Evolutionary conservation across 2,888 invertebrate species (phyloP), one percentile per base, ranked within the genome.

Genomic region (Zaprionus bogoriensis): DNA sequence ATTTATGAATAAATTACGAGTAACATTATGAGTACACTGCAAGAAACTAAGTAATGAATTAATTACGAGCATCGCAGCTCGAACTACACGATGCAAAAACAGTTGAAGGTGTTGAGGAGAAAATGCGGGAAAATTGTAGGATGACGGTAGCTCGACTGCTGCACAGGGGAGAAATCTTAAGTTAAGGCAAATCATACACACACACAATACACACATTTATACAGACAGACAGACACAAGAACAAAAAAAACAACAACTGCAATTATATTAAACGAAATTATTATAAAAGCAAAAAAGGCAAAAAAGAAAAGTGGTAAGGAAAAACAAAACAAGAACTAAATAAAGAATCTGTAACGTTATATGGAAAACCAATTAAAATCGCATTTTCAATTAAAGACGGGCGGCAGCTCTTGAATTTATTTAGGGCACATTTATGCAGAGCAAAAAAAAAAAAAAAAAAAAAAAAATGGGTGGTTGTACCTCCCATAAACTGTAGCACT

Each of bases 311-410:
- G 67, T 53, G 53, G n/a, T n/a, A n/a, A n/a, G n/a, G n/a, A n/a
- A 67, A 71, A 67, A 66, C 62, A 65, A 62, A 68, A 71, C 12
- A 70, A 72, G 71, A 70, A 82, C 70, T 76, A 84, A 86, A 85
- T 87, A 87, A 87, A 87, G 82, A 89, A 89, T 89, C 88, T 89
- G 88, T 89, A 89, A 88, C 88, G 89, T 89, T 89, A 89, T 88
- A 89, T 89, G 89, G 83, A 89, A 89, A 89, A 84, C 74, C 76
- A 76, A 65, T 57, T 32, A 22, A 41, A 44, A 36, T n/a, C 23
- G 41, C 2, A 22, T 70, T 72, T 58, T 67, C 41, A 17, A 36
- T 57, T 17, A 51, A 14, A n/a, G 14, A n/a, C 2, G 20, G 2
- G 4, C 1, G 39, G 10, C 4, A 5, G n/a, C 5, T 14, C 47